phyloP scores from a whole-genome alignment of 2,888 invertebrate genomes.

The Nectonema munidae region DNA sequence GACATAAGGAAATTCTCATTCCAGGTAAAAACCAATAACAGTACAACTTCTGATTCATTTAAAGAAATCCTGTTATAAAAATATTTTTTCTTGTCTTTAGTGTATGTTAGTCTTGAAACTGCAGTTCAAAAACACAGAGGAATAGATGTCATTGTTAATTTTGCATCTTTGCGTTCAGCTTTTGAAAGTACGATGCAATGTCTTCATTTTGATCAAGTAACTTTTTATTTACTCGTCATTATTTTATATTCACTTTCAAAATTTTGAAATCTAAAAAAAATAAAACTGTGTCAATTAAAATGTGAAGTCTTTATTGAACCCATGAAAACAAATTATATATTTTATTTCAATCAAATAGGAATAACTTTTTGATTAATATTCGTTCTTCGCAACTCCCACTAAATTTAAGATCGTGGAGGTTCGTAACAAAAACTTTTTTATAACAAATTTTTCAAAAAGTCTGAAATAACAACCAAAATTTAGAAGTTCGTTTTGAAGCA shows the following conservation, averaged over 20 bases:
- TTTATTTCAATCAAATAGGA: no score
- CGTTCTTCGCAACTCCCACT: no score
- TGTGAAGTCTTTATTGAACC: no score
- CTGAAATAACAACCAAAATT: no score
- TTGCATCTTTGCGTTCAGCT: conserved; percentile 80
- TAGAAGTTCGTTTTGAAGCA: no score
- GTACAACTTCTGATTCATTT: neutral
- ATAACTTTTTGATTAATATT: no score
- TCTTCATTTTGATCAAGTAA: conserved; percentile 45
- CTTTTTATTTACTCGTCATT: neutral
- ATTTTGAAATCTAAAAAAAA: neutral
- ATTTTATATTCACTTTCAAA: neutral
- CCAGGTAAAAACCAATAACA: conserved; percentile 25
- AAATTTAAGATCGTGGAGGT: no score
- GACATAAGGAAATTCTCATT: conserved; percentile 74
- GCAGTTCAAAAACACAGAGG: conserved; percentile 75
- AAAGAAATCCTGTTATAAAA: neutral
- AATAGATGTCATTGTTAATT: conserved; percentile 68
- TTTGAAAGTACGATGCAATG: conserved; percentile 84
- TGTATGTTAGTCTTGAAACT: conserved; percentile 83
- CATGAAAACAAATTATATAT: no score
- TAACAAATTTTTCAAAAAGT: no score
- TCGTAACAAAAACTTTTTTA: no score
- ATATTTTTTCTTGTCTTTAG: conserved; percentile 24
- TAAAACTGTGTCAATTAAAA: no score